Base-by-base conservation (phyloP, 2,888 invertebrate genomes). In the Ichneumoninae sp. region DNA sequence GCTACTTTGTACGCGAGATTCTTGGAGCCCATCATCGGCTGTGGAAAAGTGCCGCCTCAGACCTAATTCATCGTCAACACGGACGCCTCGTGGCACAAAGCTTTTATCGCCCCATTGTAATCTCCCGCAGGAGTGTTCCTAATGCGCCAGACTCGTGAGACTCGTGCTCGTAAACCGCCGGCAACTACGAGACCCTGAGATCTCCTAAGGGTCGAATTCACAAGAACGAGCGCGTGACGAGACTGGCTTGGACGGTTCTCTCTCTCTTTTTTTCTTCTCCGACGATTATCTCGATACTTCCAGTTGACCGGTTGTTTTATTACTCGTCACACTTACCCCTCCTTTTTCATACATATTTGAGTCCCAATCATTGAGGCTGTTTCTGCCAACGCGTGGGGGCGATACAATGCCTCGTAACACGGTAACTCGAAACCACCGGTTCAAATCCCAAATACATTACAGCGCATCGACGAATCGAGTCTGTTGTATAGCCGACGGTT, bases 121-220 rank as follows among this genome's bases (percentile, higher is more conserved):
- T 83, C 80, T 71, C 71, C 57, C 54, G 52, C 76, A 68, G 78
- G 71, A 40, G 80, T 68, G 80, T 76, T 63, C 57, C 80, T 83
- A 83, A 76, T 83, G 83, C 75, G 73, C 47, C 54, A 40, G 66
- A 68, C 73, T 77, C 65, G 82, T 73, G 47, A 54, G 68, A 73
- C 71, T 82, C 66, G 79, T 40, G 75, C 68, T 83, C 75, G 82
- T 83, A 78, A 80, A 75, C 63, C 77, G 66, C 66, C 71, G 73
- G 57, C 73, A 57, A 54, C 63, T 30, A 71, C 76, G 30, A 57
- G 69, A 60, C 65, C 60, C 66, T 68, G 10, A 44, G 50, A 36
- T 36, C 44, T 47, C 33, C 36, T 52, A 0, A 36, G 65, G 75
- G 74, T 63, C 47, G 47, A 65, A 65, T 65, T 47, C 63, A 63